phyloP scores from a whole-genome alignment of 92 coral and sea anemone genomes.

The Phymanthus crucifer region DNA sequence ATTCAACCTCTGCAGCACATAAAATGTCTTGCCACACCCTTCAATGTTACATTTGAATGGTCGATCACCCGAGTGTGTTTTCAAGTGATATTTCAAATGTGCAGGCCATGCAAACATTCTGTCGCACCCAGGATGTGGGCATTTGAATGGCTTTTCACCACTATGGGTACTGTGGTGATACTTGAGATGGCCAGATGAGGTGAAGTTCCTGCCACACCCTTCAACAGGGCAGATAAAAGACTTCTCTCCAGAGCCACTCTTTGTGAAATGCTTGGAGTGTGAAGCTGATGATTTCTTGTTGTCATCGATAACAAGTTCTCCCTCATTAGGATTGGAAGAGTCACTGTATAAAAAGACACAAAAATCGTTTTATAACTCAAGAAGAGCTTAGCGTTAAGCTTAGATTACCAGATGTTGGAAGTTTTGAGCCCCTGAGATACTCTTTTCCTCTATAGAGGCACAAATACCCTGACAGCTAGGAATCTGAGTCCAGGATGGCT shows the following conservation, averaged over 20 bases:
- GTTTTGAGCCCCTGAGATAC: too few species aligned
- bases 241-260: slow-evolving; percentile 78
- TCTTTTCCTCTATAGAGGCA: too few species aligned
- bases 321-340: slow-evolving; percentile 49
- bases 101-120: slow-evolving; percentile 96
- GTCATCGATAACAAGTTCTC: slow-evolving; percentile 61
- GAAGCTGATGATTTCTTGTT: slow-evolving; percentile 61
- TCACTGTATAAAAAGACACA: slow-evolving; percentile 24
- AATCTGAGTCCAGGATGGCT: too few species aligned
- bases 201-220: slow-evolving; percentile 77
- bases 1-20: slow-evolving; percentile 82
- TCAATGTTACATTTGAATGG: slow-evolving; percentile 75
- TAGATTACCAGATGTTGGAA: too few species aligned
- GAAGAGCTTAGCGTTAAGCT: background rate
- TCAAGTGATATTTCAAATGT: slow-evolving; percentile 83
- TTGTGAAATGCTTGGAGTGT: slow-evolving; percentile 59
- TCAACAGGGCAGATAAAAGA: slow-evolving; percentile 67
- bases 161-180: slow-evolving; percentile 86
- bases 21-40: slow-evolving; percentile 84
- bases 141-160: slow-evolving; percentile 79
- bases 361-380: background rate
- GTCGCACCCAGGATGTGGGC: slow-evolving; percentile 85
- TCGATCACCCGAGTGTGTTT: slow-evolving; percentile 85
- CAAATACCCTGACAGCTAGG: too few species aligned
- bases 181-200: slow-evolving; percentile 86